phyloP scores from a whole-genome alignment of 1,140 invertebrate genomes.

The Elymnias hypermnestra region DNA sequence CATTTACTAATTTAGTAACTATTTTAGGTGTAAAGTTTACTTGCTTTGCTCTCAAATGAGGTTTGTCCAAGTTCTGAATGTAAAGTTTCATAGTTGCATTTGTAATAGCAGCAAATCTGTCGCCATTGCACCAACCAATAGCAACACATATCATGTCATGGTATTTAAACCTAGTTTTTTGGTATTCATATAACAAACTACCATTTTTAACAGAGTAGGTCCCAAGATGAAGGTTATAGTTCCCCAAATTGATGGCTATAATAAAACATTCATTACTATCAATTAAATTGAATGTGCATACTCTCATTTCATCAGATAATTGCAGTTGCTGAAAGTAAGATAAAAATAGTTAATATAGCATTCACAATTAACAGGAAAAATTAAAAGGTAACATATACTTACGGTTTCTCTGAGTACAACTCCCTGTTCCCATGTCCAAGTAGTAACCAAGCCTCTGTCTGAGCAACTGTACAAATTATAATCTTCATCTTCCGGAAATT shows the following conservation, averaged over 20 bases:
- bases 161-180: slow-evolving; percentile 24
- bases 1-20: too few relatives aligned
- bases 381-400: slow-evolving; percentile 25
- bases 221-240: slow-evolving; percentile 21
- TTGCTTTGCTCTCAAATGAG: slow-evolving; percentile 44
- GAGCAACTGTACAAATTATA: slow-evolving; percentile 67
- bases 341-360: too few relatives aligned
- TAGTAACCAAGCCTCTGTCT: slow-evolving; percentile 47
- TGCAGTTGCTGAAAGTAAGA: slow-evolving; percentile 61
- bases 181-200: slow-evolving; percentile 35
- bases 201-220: slow-evolving; percentile 50
- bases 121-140: slow-evolving; percentile 49
- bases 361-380: too few relatives aligned
- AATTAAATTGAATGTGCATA: slow-evolving; percentile 58
- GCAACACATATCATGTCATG: slow-evolving; percentile 44
- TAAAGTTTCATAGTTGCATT: slow-evolving; percentile 49
- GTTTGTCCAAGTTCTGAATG: slow-evolving; percentile 49
- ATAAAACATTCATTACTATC: slow-evolving; percentile 60
- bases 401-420: slow-evolving; percentile 62
- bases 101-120: slow-evolving; percentile 52
- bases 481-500: slow-evolving; percentile 59
- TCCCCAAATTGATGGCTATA: slow-evolving; percentile 18
- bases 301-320: slow-evolving; percentile 31
- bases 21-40: too few relatives aligned
- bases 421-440: slow-evolving; percentile 68